A percentile compares a stretch with the other conserved stretches of the same genome.
Evolutionary conservation across 2,113 vertebrate species (phyloP).

Genomic region (Athene cunicularia): DNA sequence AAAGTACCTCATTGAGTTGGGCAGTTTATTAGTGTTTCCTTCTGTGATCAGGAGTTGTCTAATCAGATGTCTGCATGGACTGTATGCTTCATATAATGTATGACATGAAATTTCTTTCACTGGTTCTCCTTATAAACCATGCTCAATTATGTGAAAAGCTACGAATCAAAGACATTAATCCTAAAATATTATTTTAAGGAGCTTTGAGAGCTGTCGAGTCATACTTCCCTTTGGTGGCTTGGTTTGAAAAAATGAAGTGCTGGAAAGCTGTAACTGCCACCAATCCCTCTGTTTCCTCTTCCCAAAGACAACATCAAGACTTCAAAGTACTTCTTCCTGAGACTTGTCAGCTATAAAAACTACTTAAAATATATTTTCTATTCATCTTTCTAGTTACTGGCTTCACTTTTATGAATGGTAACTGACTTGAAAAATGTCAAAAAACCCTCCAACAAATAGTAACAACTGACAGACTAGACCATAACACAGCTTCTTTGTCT

Average conservation of each 20-base stretch:
- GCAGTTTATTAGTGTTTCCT: neutral
- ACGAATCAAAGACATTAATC: conserved; percentile 29
- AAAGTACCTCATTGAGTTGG: conserved; percentile 19
- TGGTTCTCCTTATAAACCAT: neutral
- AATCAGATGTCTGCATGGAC: neutral
- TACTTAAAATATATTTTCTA: neutral
- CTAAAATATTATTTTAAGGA: conserved; percentile 4
- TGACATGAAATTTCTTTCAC: neutral
- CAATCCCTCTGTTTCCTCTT: neutral
- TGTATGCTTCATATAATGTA: neutral
- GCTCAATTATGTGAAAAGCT: neutral
- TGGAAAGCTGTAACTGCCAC: neutral
- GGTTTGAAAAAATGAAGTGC: neutral
- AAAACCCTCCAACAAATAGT: neutral
- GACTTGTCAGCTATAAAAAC: neutral
- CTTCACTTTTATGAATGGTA: neutral
- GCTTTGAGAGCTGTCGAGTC: neutral
- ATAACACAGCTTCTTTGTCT: neutral
- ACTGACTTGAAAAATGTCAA: neutral
- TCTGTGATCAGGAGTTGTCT: conserved; percentile 4
- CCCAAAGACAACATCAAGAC: neutral
- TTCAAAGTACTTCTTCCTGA: neutral
- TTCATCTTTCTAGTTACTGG: neutral
- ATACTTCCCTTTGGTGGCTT: neutral
- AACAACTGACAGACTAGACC: neutral